phyloP scores from a whole-genome alignment of 2,888 invertebrate genomes.

The Rhagonycha fulva region DNA sequence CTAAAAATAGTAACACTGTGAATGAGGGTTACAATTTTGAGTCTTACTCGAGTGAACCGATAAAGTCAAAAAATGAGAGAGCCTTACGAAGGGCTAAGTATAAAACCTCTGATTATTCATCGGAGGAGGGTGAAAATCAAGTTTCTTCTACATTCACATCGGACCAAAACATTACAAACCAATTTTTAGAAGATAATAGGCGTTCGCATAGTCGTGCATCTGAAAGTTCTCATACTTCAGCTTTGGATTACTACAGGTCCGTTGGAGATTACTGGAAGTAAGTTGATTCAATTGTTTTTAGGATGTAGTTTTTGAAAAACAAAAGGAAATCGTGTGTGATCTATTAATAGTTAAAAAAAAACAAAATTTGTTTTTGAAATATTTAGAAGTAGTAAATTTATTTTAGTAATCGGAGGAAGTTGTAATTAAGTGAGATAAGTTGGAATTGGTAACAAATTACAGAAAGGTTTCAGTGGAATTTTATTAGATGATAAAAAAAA shows the following conservation, averaged over 20 bases:
- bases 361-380: background rate
- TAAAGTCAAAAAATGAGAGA: constrained; percentile 41
- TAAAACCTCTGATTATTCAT: constrained; percentile 68
- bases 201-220: constrained; percentile 52
- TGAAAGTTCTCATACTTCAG: constrained; percentile 61
- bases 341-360: background rate
- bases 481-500: background rate
- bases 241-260: constrained; percentile 74
- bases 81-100: constrained; percentile 30
- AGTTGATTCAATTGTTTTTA: constrained; percentile 53
- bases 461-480: background rate
- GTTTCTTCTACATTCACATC: constrained; percentile 57
- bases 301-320: background rate
- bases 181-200: constrained; percentile 58
- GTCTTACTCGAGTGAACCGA: constrained; percentile 41
- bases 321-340: background rate
- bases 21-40: constrained; percentile 30
- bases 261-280: constrained; percentile 87
- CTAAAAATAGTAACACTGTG: background rate
- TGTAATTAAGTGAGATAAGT: background rate
- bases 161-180: constrained; percentile 55
- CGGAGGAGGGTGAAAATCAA: constrained; percentile 60
- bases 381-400: background rate
- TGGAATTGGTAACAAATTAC: background rate
- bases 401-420: background rate